Conservation (phyloP, 2,113 vertebrate species). For the Antechinus flavipes region DNA sequence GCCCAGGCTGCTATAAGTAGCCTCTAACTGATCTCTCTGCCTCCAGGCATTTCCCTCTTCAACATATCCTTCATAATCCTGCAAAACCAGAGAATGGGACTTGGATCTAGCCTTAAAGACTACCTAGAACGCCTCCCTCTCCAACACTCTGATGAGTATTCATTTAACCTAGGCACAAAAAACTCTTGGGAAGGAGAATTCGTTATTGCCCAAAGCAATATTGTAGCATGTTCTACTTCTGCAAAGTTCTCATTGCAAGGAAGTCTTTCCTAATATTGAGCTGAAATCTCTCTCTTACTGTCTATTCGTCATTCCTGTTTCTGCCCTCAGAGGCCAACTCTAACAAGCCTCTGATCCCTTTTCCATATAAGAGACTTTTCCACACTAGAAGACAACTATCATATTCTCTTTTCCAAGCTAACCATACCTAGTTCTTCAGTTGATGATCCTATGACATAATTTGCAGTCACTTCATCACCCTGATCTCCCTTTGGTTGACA, state of each 20-base stretch:
- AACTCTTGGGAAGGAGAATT: background rate
- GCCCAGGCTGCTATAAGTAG: background rate
- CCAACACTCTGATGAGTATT: background rate
- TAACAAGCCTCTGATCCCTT: background rate
- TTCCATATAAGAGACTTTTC: background rate
- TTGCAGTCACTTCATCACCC: background rate
- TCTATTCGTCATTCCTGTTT: background rate
- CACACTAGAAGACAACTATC: background rate
- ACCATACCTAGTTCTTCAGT: background rate
- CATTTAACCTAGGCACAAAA: too few species aligned
- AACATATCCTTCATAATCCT: background rate
- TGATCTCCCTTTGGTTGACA: background rate
- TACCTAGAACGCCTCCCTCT: background rate
- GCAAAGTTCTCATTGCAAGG: background rate
- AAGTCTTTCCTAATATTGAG: background rate
- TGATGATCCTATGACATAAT: background rate
- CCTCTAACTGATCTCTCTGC: background rate
- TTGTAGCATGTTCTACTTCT: background rate
- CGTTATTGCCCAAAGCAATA: background rate
- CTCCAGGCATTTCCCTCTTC: background rate
- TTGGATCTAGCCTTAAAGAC: background rate
- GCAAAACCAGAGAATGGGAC: background rate
- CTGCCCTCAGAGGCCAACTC: background rate
- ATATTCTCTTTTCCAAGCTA: background rate
- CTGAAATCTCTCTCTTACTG: background rate